Base-by-base conservation (phyloP, 2,888 invertebrate species). In the Sclerodermus sp. region DNA sequence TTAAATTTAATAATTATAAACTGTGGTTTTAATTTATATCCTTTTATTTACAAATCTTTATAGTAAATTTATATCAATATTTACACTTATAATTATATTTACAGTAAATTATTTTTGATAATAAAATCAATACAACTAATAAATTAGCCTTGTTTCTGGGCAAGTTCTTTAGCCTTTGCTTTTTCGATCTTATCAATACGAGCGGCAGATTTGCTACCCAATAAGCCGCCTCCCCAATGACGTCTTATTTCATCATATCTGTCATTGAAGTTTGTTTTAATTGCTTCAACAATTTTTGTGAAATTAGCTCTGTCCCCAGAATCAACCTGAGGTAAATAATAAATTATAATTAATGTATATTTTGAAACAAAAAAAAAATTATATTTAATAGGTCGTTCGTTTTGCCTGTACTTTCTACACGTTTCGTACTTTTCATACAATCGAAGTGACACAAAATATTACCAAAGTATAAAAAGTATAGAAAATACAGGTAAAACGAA, bases 241-340 rank as follows among this genome's bases (percentile, higher is more conserved):
- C 88, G 86, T 72, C 96, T 88, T 78, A 98, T 91, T 83, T 99
- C 99, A 71, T 99, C 99, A 68, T 88, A 91, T 60, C 99, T 88
- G 74, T 99, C 98, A 79, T 99, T 99, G 87, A 96, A 99, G 87
- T 99, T 99, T 17, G 96, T 96, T 83, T 91, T 94, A 76, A 98
- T 90, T 15, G 93, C 91, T 79, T 99, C 98, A 53, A 96, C 85
- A 47, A 99, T 82, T 82, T 99, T 99, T 62, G 89, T 85, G 79
- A 99, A 88, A 71, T 89, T 83, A 18, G 91, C 88, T 67, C 91
- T 88, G 80, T 98, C 97, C 64, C 93, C 94, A 57, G 88, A 84
- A 71, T 92, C 91, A 66, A 92, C 90, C 86, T 88, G 76, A 2
- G 52, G 53, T 23, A 23, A 45, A 8, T 55, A 39, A 57, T 44